Percentiles rank a stretch among this genome's conserved stretches.
These are phyloP conservation scores for Seira musarum DNA, from an alignment of 2,888 invertebrate species.

Conservation along the genomic window DNA sequence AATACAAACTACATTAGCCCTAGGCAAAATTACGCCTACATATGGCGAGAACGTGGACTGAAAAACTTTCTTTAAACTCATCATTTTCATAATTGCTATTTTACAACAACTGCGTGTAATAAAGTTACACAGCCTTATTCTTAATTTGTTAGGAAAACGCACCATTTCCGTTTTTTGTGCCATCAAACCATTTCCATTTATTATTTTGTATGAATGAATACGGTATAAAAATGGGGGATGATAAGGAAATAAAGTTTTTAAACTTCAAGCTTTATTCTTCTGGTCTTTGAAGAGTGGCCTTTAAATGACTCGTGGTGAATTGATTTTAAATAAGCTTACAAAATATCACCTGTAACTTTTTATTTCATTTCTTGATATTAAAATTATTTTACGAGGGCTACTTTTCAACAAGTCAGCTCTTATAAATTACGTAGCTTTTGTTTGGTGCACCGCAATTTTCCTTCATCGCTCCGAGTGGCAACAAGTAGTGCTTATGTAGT, in stretches of 20 bases:
- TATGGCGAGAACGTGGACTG: not conserved
- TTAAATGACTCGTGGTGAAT: slow-evolving; percentile 52
- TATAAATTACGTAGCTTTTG: too few species aligned
- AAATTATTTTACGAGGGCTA: not conserved
- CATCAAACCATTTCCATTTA: not conserved
- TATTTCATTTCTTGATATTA: too few species aligned
- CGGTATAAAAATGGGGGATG: too few species aligned
- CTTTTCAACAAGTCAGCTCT: not conserved
- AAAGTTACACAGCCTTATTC: not conserved
- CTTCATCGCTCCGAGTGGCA: not conserved
- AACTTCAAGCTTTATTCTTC: not conserved
- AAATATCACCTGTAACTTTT: too few species aligned
- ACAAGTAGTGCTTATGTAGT: slow-evolving; percentile 22
- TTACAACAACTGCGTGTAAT: not conserved
- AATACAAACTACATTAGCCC: too few species aligned
- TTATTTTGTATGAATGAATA: slow-evolving; percentile 18
- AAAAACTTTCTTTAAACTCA: slow-evolving; percentile 4
- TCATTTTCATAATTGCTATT: not conserved
- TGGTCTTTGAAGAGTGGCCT: slow-evolving; percentile 35
- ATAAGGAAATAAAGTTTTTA: slow-evolving; percentile 1
- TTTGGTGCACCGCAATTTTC: not conserved
- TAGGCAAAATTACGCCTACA: not conserved
- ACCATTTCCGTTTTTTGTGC: slow-evolving; percentile 36
- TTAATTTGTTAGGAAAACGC: slow-evolving; percentile 14
- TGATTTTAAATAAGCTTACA: slow-evolving; percentile 45